Evolutionary conservation across 2,888 invertebrate genomes (phyloP).

Genomic region (Hesperia comma): DNA sequence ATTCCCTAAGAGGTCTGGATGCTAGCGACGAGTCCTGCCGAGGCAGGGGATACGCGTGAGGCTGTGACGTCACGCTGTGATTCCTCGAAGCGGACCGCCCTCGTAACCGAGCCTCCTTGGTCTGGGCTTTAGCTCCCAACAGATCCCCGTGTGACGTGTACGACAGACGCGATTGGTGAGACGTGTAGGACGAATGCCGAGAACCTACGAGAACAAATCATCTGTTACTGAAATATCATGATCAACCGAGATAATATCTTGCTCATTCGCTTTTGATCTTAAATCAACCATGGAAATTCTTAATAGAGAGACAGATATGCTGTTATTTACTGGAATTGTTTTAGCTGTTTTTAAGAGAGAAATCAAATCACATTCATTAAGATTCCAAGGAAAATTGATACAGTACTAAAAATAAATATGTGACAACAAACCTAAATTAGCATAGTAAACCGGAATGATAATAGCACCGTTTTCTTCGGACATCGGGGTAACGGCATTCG

Average conservation of each 20-base stretch:
- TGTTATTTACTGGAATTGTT: too few species aligned
- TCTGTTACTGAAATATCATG: background rate
- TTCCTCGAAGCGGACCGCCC: conserved; percentile 89
- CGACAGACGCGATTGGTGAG: conserved; percentile 95
- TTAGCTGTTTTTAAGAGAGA: too few species aligned
- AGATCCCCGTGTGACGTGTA: conserved; percentile 97
- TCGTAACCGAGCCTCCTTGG: conserved; percentile 93
- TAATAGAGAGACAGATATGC: background rate
- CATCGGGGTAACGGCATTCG: conserved; percentile 98
- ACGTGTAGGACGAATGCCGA: conserved; percentile 97
- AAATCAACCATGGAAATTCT: background rate
- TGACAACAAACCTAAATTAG: conserved; percentile 88
- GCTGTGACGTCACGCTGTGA: conserved; percentile 85
- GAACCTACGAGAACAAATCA: conserved; percentile 83
- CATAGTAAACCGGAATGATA: conserved; percentile 95
- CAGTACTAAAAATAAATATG: too few species aligned
- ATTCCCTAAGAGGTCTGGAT: conserved; percentile 88
- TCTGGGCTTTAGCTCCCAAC: conserved; percentile 89
- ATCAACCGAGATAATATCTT: too few species aligned
- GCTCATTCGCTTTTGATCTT: too few species aligned
- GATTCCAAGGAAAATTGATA: too few species aligned
- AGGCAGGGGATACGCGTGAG: conserved; percentile 78
- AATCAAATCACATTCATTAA: too few species aligned
- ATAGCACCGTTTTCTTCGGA: conserved; percentile 98
- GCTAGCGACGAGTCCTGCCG: conserved; percentile 83